Base-by-base conservation (phyloP, 1,140 invertebrate genomes). In the Eupeodes corollae region DNA sequence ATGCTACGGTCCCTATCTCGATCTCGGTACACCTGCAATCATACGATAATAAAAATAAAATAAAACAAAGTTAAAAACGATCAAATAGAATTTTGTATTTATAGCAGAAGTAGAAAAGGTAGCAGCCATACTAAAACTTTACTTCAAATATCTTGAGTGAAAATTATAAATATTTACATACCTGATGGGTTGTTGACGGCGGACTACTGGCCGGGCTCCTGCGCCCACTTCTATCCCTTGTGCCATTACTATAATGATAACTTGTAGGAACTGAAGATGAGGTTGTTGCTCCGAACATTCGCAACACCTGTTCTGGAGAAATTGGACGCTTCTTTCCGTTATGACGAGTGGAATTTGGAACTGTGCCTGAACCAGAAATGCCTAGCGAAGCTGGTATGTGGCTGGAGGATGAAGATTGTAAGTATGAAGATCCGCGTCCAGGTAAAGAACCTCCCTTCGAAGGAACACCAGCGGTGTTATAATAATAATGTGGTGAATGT, bases 221-320 rank as follows among this genome's bases (percentile, higher is more conserved):
- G 49, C 75, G 70, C 53, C 47, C 73, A 47, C 44, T 70, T 30
- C 62, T 57, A 50, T 57, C 62, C 40, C 64, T 53, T 40, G 54
- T 58, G 44, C 64, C 65, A 47, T 66, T 68, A 55, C 65, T 66
- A 53, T 57, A 67, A 57, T 66, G 64, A 53, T 67, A 68, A 59
- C 63, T 67, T 53, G 59, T 68, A 66, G 66, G 66, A 66, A 66
- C 64, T 66, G 66, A 67, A 53, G 66, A 66, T 56, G 66, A 67
- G 52, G 67, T 63, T 46, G 64, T 67, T 53, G 64, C 62, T 48
- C 79, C 78, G 57, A 81, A 79, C 59, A 82, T 66, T 46, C 78
- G 70, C 47, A 86, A 72, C 58, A 85, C 83, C 69, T 86, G 83
- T 72, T 86, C 84, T 44, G 84, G 84, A 16, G 83, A 85, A 46